Conservation (phyloP, 2,797 vertebrate genomes). For the Scolopax rusticola region DNA sequence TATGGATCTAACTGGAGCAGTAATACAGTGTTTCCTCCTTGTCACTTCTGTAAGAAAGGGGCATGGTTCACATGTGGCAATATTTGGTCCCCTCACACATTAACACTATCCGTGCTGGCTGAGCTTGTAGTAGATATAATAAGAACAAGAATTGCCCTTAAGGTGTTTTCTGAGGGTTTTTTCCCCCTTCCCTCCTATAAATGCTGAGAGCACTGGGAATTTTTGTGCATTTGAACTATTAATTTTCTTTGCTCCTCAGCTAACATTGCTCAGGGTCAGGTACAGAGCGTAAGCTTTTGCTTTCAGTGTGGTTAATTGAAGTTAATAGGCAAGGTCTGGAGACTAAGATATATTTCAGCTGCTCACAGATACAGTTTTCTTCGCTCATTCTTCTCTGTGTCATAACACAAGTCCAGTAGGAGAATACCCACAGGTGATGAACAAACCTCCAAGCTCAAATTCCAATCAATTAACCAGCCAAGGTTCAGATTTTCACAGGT, state of each 20-base stretch:
- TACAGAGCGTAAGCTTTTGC: background rate
- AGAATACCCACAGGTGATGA: background rate
- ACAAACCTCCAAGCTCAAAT: background rate
- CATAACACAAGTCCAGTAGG: background rate
- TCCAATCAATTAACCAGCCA: background rate
- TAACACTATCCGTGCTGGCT: background rate
- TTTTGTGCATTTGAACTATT: constrained; percentile 49
- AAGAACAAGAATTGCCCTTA: background rate
- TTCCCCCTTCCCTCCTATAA: background rate
- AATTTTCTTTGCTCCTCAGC: constrained; percentile 39
- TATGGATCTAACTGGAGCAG: background rate
- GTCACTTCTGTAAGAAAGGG: constrained; percentile 18
- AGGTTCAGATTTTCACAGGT: background rate
- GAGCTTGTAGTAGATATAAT: background rate
- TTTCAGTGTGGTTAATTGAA: constrained; percentile 5
- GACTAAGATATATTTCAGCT: background rate
- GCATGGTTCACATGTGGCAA: background rate
- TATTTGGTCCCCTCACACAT: background rate
- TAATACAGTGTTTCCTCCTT: constrained; percentile 46
- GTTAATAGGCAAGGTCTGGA: background rate
- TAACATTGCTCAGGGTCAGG: constrained; percentile 32
- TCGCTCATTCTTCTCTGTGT: background rate
- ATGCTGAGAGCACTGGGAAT: background rate
- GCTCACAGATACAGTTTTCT: background rate
- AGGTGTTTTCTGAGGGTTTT: background rate